A percentile compares a stretch with the other conserved stretches of the same genome.
Evolutionary conservation across 2,797 vertebrate genomes (phyloP).

Genomic region (Hafferia zeledoni): DNA sequence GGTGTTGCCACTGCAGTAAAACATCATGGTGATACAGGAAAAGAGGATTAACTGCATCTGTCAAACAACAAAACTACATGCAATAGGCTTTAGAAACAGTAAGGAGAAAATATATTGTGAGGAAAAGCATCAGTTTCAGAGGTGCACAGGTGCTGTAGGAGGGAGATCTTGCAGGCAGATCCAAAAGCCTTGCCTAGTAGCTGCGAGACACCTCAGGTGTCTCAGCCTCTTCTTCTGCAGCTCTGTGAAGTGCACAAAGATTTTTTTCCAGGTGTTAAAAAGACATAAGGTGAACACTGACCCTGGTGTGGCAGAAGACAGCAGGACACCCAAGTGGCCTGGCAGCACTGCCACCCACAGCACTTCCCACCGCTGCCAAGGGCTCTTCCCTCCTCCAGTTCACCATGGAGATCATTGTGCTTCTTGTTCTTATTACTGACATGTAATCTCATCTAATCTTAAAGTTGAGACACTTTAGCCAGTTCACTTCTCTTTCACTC

Average conservation of each 20-base stretch:
- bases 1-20: not conserved
- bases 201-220: not conserved
- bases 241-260: not conserved
- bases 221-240: not conserved
- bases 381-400: not conserved
- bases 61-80: not conserved
- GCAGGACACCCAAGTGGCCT: not conserved
- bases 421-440: not conserved
- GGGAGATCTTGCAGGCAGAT: not conserved
- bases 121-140: not conserved
- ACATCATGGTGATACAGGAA: not conserved
- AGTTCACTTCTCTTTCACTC: not conserved
- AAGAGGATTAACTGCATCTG: not conserved
- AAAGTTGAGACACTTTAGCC: not conserved
- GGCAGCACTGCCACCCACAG: not conserved
- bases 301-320: not conserved
- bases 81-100: not conserved
- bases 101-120: not conserved
- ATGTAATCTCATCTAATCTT: not conserved
- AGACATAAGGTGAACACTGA: not conserved
- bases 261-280: not conserved
- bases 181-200: not conserved
- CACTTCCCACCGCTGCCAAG: no score
- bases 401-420: accelerated
- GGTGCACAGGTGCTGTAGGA: not conserved